These are phyloP conservation scores for Pterostichus madidus DNA, from an alignment of 2,888 invertebrate genomes.

Conservation along the genomic window DNA sequence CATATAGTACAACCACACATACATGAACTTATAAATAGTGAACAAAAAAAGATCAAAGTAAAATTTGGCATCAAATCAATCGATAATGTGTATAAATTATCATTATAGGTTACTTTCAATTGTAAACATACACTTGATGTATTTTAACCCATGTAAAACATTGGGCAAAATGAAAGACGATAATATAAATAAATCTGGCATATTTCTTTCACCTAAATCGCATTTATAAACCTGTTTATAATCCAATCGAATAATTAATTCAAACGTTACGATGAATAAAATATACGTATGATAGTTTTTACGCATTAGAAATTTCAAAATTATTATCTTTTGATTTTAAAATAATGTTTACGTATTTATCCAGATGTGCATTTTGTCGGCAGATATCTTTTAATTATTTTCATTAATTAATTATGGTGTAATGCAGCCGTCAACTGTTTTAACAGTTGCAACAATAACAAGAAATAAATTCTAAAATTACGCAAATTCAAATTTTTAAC, in stretches of 20 bases:
- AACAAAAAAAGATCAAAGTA: constrained; percentile 23
- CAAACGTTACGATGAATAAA: background rate
- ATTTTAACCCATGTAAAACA: constrained; percentile 3
- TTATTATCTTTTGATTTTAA: constrained; percentile 35
- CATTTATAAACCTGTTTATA: background rate
- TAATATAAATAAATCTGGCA: constrained; percentile 36
- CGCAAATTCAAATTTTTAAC: no score
- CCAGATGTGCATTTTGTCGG: constrained; percentile 28
- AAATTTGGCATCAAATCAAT: constrained; percentile 35
- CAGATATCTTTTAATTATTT: constrained; percentile 20
- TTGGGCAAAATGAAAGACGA: background rate
- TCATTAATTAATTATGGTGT: constrained; percentile 32
- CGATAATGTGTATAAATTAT: constrained; percentile 17
- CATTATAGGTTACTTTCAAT: background rate
- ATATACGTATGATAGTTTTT: background rate
- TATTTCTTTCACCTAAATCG: constrained; percentile 6
- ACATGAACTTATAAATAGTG: constrained; percentile 8
- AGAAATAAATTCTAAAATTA: background rate
- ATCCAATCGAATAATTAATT: no score
- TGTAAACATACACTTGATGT: background rate
- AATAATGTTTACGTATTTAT: background rate
- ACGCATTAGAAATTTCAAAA: background rate
- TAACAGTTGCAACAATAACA: no score
- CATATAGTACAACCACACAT: constrained; percentile 69
- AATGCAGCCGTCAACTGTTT: background rate